phyloP scores from a whole-genome alignment of 2,113 vertebrate genomes.

The Crotalus horridus region DNA sequence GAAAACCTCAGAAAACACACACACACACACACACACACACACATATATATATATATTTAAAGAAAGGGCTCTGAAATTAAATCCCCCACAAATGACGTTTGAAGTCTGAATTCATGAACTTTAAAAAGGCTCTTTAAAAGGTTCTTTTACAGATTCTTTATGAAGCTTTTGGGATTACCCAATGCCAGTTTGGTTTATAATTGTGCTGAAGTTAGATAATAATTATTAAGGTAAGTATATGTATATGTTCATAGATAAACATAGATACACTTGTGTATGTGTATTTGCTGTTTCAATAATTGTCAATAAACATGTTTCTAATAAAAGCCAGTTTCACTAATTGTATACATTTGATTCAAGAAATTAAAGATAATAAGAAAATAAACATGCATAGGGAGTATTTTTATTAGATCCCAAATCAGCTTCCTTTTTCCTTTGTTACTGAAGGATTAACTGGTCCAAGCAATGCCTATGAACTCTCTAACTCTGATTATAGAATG shows the following conservation, averaged over 20 bases:
- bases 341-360: not conserved
- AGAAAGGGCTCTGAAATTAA: too few species aligned
- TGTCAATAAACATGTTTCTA: not conserved
- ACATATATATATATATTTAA: too few species aligned
- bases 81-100: not conserved
- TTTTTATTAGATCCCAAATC: not conserved
- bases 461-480: not conserved
- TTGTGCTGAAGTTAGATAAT: too few species aligned
- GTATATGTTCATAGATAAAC: too few species aligned
- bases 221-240: too few species aligned
- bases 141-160: not conserved
- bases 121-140: not conserved
- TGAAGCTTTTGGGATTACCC: not conserved
- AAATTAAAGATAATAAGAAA: too few species aligned
- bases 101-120: not conserved
- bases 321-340: not conserved
- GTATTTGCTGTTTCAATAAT: not conserved
- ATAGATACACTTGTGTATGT: too few species aligned
- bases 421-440: not conserved
- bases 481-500: not conserved
- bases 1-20: too few species aligned
- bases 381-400: not conserved
- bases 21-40: too few species aligned
- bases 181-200: too few species aligned
- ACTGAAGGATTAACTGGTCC: not conserved